phyloP scores from a whole-genome alignment of 1,140 invertebrate species.

The Drosophila oshimai region DNA sequence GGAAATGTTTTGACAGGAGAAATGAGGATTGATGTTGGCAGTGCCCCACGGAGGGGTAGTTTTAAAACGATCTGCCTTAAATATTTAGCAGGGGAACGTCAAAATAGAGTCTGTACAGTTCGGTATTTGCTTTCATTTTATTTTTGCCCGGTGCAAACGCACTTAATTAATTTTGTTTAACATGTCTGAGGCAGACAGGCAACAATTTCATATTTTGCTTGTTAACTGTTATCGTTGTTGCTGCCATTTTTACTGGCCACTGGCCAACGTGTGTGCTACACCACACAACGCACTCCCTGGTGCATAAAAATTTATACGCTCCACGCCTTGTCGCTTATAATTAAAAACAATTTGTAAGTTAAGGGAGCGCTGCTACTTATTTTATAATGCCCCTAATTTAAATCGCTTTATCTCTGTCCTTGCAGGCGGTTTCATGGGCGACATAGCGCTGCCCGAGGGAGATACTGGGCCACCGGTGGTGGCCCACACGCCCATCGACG shows the following conservation, averaged over 20 bases:
- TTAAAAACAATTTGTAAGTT: conserved; percentile 66
- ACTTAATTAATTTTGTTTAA: conserved; percentile 75
- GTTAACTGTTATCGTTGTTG: conserved; percentile 58
- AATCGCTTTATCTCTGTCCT: conserved; percentile 21
- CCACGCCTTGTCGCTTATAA: conserved; percentile 49
- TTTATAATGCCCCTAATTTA: conserved; percentile 42
- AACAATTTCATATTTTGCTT: conserved; percentile 71
- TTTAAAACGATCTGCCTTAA: conserved; percentile 7
- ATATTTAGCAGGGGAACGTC: conserved; percentile 3
- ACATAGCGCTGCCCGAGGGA: conserved; percentile 89
- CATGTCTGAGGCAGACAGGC: conserved; percentile 39
- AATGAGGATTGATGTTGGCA: conserved; percentile 26
- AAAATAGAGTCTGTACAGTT: conserved; percentile 1
- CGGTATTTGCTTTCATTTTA: background rate
- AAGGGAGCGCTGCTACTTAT: background rate
- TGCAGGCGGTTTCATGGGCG: conserved; percentile 90
- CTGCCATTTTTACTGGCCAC: conserved; percentile 1
- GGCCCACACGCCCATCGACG: conserved; percentile 82
- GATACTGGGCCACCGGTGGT: conserved; percentile 56
- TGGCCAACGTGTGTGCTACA: too few relatives aligned
- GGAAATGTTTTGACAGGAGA: conserved; percentile 12
- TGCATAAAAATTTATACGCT: conserved; percentile 56
- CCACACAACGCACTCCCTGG: background rate
- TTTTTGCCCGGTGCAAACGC: conserved; percentile 41
- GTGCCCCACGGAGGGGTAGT: background rate